phyloP scores from a whole-genome alignment of 1,140 invertebrate species.

The Notospermus geniculatus region DNA sequence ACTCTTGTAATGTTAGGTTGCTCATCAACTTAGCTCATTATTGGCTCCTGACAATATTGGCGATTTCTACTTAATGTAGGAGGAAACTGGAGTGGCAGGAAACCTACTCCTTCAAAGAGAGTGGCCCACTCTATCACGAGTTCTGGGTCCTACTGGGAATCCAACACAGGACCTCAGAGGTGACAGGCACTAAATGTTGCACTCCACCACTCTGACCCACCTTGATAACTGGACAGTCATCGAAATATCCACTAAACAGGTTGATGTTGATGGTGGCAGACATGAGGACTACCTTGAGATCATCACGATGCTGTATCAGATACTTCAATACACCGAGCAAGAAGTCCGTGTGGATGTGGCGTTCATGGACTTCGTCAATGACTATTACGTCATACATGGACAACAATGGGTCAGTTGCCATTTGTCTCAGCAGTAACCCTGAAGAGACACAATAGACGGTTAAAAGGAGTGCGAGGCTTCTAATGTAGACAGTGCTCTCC shows the following conservation, averaged over 20 bases:
- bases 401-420: slow-evolving; percentile 52
- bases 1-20: too few relatives aligned
- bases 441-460: slow-evolving; percentile 14
- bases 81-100: neutral
- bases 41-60: too few relatives aligned
- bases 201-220: too few relatives aligned
- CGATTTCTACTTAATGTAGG: neutral
- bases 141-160: too few relatives aligned
- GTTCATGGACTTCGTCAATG: slow-evolving; percentile 70
- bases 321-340: slow-evolving; percentile 89
- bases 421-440: slow-evolving; percentile 81
- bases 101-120: too few relatives aligned
- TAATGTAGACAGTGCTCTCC: too few relatives aligned
- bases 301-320: slow-evolving; percentile 72
- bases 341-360: slow-evolving; percentile 94
- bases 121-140: too few relatives aligned
- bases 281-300: slow-evolving; percentile 95
- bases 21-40: too few relatives aligned
- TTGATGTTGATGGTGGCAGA: slow-evolving; percentile 97
- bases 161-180: too few relatives aligned
- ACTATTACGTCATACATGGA: slow-evolving; percentile 56
- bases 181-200: too few relatives aligned
- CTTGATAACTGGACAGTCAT: slow-evolving; percentile 57
- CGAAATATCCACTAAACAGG: slow-evolving; percentile 88
- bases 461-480: too few relatives aligned